These are phyloP conservation scores for Colossoma macropomum DNA, from an alignment of 2,113 vertebrate species.

Conservation along the genomic window DNA sequence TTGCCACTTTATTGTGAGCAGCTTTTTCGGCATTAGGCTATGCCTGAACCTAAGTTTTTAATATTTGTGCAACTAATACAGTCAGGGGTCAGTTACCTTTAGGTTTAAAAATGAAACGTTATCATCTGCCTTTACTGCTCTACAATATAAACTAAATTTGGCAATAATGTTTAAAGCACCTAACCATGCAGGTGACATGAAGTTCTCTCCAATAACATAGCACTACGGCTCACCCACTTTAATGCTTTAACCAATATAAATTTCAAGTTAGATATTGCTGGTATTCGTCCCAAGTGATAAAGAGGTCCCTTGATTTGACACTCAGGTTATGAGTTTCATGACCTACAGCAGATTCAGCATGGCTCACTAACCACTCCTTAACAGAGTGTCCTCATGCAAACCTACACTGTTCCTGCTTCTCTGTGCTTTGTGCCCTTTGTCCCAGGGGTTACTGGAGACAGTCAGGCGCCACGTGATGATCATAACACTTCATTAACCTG, in stretches of 20 bases:
- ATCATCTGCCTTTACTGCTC: background rate
- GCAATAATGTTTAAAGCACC: background rate
- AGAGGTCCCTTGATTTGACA: background rate
- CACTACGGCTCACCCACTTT: background rate
- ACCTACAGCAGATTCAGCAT: background rate
- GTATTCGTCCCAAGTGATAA: background rate
- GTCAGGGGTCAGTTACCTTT: background rate
- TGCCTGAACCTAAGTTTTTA: background rate
- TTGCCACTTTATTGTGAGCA: slow-evolving; percentile 6
- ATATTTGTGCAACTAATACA: background rate
- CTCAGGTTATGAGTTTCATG: background rate
- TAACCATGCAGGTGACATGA: background rate
- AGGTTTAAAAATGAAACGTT: background rate
- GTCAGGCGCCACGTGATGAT: slow-evolving; percentile 3
- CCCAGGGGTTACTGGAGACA: slow-evolving; percentile 3
- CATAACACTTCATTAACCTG: background rate
- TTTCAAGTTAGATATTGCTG: background rate
- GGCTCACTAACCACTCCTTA: slow-evolving; percentile 15
- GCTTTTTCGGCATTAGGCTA: background rate
- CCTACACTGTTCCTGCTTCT: background rate
- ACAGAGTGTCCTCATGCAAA: background rate
- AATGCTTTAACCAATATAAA: slow-evolving; percentile 1
- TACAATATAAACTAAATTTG: background rate
- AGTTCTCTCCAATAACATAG: background rate
- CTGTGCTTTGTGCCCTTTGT: slow-evolving; percentile 4